Evolutionary conservation across 2,888 invertebrate species (phyloP).

Genomic region (Harpagoxenus sublaevis): DNA sequence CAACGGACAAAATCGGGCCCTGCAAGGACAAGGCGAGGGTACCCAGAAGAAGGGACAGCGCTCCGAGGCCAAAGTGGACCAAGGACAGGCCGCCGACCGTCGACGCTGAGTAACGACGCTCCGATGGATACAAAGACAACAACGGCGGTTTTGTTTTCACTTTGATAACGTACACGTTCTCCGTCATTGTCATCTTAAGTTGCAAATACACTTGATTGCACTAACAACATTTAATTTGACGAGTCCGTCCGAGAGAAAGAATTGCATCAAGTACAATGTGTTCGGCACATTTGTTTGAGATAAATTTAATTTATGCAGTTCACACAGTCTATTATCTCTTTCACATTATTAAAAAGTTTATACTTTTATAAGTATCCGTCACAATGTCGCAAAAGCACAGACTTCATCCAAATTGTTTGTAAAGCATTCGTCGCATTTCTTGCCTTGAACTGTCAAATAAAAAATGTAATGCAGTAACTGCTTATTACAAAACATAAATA

Average conservation of each 20-base stretch:
- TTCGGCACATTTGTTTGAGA: not conserved
- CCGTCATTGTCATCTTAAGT: conserved; percentile 86
- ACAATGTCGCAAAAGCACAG: not conserved
- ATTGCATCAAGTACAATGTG: not conserved
- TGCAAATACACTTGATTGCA: not conserved
- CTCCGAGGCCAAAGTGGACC: conserved; percentile 89
- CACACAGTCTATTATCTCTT: not conserved
- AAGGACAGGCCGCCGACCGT: conserved; percentile 90
- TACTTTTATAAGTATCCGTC: not conserved
- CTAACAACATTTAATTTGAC: not conserved
- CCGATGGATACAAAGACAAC: conserved; percentile 89
- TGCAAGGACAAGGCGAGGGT: conserved; percentile 86
- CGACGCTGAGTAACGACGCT: conserved; percentile 90
- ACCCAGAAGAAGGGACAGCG: conserved; percentile 88
- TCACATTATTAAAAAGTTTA: not conserved
- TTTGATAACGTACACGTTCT: conserved; percentile 90
- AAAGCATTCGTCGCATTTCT: conserved; percentile 56
- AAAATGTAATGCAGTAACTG: conserved; percentile 57
- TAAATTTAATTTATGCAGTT: not conserved
- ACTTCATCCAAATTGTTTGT: not conserved
- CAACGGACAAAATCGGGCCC: conserved; percentile 76
- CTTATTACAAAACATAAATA: not conserved
- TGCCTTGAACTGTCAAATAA: conserved; percentile 50
- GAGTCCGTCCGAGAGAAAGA: not conserved
- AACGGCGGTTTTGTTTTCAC: conserved; percentile 89